Evolutionary conservation across 1,140 invertebrate species (phyloP).

Genomic region (Prorops nasuta): DNA sequence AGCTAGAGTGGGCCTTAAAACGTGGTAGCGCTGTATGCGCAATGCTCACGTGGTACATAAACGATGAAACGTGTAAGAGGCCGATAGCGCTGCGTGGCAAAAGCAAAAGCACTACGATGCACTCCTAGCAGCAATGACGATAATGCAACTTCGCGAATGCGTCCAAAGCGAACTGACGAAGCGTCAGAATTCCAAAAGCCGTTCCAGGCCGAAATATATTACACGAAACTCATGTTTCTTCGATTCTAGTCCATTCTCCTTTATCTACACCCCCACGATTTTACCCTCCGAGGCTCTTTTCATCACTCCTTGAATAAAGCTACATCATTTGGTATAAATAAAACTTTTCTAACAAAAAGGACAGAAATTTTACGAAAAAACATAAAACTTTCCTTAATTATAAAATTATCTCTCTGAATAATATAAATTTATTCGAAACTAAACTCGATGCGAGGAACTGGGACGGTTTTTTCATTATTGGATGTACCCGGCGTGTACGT

Average conservation of each 20-base stretch:
- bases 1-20: constrained; percentile 33
- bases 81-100: constrained; percentile 20
- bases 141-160: constrained; percentile 35
- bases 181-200: constrained; percentile 38
- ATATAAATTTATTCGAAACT: too few species aligned
- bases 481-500: too few species aligned
- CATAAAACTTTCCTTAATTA: too few species aligned
- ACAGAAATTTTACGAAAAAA: too few species aligned
- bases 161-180: constrained; percentile 36
- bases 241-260: constrained; percentile 13
- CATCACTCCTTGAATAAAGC: neutral
- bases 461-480: too few species aligned
- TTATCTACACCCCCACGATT: neutral
- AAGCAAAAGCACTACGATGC: constrained; percentile 12
- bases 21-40: constrained; percentile 14
- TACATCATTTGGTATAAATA: too few species aligned
- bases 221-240: constrained; percentile 27
- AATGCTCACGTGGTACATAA: constrained; percentile 36
- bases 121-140: constrained; percentile 31
- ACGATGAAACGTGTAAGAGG: constrained; percentile 35
- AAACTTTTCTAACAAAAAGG: too few species aligned
- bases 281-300: neutral
- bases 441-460: too few species aligned
- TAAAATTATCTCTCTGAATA: too few species aligned
- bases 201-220: constrained; percentile 29